phyloP scores from a whole-genome alignment of 2,888 invertebrate genomes.

The Nephrotoma guestfalica region DNA sequence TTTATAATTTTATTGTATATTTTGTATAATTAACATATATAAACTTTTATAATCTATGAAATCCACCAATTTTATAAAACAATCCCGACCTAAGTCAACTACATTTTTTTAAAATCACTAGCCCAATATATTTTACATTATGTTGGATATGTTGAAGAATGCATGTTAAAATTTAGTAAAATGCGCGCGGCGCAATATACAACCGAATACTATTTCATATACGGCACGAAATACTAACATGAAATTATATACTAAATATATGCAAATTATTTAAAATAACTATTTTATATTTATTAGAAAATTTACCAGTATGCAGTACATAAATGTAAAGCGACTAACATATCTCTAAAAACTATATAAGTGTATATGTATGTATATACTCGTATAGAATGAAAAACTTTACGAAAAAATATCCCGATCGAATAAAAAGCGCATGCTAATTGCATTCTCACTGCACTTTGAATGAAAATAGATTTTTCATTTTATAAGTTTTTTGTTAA shows the following conservation, averaged over 20 bases:
- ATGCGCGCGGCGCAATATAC: slow-evolving; percentile 1
- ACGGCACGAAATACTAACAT: not conserved
- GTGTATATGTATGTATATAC: not conserved
- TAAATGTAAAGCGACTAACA: not conserved
- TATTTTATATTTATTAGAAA: not conserved
- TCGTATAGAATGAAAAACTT: not conserved
- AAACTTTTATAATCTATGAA: not conserved
- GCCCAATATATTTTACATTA: not conserved
- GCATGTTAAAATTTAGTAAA: not conserved
- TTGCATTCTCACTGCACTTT: not conserved
- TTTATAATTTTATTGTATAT: not conserved
- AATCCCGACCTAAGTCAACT: slow-evolving; percentile 9
- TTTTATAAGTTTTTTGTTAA: not conserved
- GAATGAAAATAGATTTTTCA: not conserved
- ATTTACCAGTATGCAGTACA: not conserved
- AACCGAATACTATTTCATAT: not conserved
- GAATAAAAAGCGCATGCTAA: slow-evolving; percentile 5
- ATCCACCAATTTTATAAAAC: not conserved
- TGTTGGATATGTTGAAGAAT: not conserved
- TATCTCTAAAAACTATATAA: not conserved
- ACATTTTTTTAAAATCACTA: slow-evolving; percentile 1
- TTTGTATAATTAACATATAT: too few relatives aligned
- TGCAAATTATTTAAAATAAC: not conserved
- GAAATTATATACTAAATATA: not conserved
- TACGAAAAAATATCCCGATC: not conserved